Evolutionary conservation across 92 coral and sea anemone species (phyloP).

Genomic region (Pocillopora meandrina): DNA sequence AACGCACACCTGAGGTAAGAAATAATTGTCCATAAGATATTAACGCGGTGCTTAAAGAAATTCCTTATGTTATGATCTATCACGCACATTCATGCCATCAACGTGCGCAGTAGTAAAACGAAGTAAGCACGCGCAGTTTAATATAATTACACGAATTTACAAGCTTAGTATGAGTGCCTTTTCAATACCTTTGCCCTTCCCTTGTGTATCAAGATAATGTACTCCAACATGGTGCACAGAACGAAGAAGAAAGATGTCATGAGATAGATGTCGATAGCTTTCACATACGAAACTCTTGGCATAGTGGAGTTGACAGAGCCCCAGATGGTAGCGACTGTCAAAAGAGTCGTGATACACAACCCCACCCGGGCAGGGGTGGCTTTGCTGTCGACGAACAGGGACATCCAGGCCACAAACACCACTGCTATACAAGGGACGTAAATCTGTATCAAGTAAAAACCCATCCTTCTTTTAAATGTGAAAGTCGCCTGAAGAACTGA

Average conservation of each 20-base stretch:
- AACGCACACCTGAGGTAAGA: too few relatives aligned
- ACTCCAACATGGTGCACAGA: constrained; percentile 79
- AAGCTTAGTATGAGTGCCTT: too few relatives aligned
- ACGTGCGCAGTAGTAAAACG: too few relatives aligned
- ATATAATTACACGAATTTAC: not conserved
- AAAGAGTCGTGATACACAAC: constrained; percentile 80
- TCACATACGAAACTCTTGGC: constrained; percentile 89
- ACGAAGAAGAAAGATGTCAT: constrained; percentile 81
- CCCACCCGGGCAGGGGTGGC: constrained; percentile 89
- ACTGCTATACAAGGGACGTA: constrained; percentile 87
- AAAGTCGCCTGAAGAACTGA: constrained; percentile 69
- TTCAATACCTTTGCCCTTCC: constrained; percentile 30
- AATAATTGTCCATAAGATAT: too few relatives aligned
- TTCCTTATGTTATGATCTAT: not conserved
- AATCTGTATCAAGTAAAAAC: constrained; percentile 78
- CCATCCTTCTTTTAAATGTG: constrained; percentile 78
- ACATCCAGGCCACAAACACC: constrained; percentile 89
- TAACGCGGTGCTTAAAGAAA: too few relatives aligned
- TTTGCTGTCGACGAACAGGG: constrained; percentile 81
- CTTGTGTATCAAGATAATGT: constrained; percentile 56
- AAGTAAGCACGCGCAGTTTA: too few relatives aligned
- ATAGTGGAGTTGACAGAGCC: constrained; percentile 79
- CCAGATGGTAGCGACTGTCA: constrained; percentile 87
- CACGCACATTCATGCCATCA: too few relatives aligned
- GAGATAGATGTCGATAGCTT: constrained; percentile 85